Percentiles rank a stretch among this genome's conserved stretches.
These are phyloP conservation scores for Macquaria australasica DNA, from an alignment of 2,113 vertebrate species.

Conservation along the genomic window DNA sequence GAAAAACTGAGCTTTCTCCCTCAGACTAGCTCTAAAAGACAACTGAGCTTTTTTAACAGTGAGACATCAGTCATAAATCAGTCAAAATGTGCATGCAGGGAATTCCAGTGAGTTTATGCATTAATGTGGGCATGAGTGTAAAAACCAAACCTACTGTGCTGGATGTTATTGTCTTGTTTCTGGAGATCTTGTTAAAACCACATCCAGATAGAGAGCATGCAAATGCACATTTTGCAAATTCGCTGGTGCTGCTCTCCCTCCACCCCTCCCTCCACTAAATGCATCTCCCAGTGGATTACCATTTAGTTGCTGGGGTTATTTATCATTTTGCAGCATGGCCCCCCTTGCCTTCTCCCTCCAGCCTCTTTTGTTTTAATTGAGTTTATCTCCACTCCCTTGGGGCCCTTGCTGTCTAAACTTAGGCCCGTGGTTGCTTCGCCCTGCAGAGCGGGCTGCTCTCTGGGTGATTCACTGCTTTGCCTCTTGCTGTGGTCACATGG, in stretches of 20 bases:
- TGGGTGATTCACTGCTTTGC: constrained; percentile 74
- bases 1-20: neutral
- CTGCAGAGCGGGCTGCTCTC: constrained; percentile 50
- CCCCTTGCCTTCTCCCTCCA: constrained; percentile 50
- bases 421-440: constrained; percentile 57
- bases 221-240: constrained; percentile 58
- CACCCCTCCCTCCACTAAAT: constrained; percentile 40
- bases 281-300: constrained; percentile 68
- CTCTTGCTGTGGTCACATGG: constrained; percentile 56
- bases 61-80: constrained; percentile 22
- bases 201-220: constrained; percentile 47
- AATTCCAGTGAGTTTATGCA: neutral
- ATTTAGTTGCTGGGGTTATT: constrained; percentile 76
- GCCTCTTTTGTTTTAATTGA: constrained; percentile 77
- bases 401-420: constrained; percentile 76
- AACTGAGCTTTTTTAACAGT: neutral
- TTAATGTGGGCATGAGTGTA: neutral
- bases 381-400: constrained; percentile 80
- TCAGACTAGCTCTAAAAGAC: neutral
- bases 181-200: constrained; percentile 19
- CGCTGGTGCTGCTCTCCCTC: neutral
- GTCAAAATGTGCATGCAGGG: neutral
- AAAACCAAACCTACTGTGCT: neutral
- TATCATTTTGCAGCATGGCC: constrained; percentile 75
- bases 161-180: constrained; percentile 21